A percentile compares a stretch with the other conserved stretches of the same genome.
Conservation (phyloP, 92 coral and sea anemone species). For the Porites lobata region DNA sequence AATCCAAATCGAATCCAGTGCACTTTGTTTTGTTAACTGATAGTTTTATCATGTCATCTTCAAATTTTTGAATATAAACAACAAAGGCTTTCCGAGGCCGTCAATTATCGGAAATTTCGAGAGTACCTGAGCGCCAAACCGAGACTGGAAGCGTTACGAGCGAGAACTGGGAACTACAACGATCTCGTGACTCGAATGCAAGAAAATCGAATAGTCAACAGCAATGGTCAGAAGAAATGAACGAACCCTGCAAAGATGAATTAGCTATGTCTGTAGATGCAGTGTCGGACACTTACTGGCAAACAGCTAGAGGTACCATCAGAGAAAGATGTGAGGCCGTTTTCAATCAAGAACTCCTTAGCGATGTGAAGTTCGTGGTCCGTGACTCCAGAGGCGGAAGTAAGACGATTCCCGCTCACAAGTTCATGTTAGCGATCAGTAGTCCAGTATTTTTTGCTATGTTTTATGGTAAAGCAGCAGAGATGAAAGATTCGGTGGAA, state of each 20-base stretch:
- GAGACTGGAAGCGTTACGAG: too few relatives aligned
- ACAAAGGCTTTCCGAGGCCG: too few relatives aligned
- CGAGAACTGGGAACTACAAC: too few relatives aligned
- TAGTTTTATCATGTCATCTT: too few relatives aligned
- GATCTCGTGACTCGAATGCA: too few relatives aligned
- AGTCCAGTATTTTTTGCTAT: constrained; percentile 59
- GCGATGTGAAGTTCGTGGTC: background rate
- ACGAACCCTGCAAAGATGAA: background rate
- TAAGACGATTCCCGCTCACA: background rate
- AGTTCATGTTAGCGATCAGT: constrained; percentile 3
- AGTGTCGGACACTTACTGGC: background rate
- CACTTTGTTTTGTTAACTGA: too few relatives aligned
- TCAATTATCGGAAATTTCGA: too few relatives aligned
- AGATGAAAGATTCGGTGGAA: constrained; percentile 56
- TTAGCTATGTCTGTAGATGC: background rate
- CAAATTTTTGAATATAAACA: too few relatives aligned
- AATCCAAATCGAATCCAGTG: too few relatives aligned
- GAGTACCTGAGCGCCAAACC: too few relatives aligned
- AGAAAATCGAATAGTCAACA: too few relatives aligned
- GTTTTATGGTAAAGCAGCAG: constrained; percentile 61
- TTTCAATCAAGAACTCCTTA: background rate
- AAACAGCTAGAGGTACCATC: background rate
- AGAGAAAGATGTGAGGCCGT: background rate
- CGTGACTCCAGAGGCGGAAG: background rate
- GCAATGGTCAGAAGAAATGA: background rate